Evolutionary conservation across 2,888 invertebrate species (phyloP), one percentile per base, ranked within the genome.

Genomic region (Netelia melanura): DNA sequence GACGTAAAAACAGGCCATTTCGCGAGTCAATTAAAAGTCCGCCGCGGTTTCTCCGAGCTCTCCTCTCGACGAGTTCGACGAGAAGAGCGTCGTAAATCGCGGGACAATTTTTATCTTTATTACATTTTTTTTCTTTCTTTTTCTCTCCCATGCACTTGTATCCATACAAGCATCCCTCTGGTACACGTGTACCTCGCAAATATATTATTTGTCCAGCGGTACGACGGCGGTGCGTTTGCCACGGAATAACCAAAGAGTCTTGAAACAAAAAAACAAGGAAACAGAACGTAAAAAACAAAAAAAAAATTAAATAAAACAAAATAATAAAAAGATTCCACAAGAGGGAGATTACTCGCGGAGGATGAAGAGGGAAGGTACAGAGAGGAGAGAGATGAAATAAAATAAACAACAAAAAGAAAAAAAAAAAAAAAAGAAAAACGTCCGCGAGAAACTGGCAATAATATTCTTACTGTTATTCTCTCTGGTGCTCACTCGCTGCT

Each of bases 381-480:
- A 3, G 11, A 14, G 62, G 52, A 30, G 25, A 38, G 54, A 11
- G 30, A 43, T n/a, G 14, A 5, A n/a, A 44, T 21, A 21, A 21
- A 21, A 21, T 21, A 21, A 21, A 21, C 21, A 21, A 1, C 21
- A 21, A 21, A 1, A 21, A 21, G 14, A 3, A 9, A 9, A n/a
- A 5, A 48, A 9, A n/a, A 5, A 48, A 56, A 10, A 44, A 25
- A 38, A n/a, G 38, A 38, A 80, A 77, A 80, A 81, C 67, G 74
- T 77, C 68, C n/a, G 78, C 58, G 65, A 85, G 85, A 81, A 85
- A 75, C 85, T 81, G 85, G 85, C 85, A 76, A 79, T 85, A 85
- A 85, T 82, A 85, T 75, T 85, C 54, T 75, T 52, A 71, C 81
- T 79, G 75, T 85, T 84, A 78, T 81, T 80, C 43, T 48, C 76